Evolutionary conservation across 2,888 invertebrate genomes (phyloP).

Genomic region (Sphecodes monilicornis): DNA sequence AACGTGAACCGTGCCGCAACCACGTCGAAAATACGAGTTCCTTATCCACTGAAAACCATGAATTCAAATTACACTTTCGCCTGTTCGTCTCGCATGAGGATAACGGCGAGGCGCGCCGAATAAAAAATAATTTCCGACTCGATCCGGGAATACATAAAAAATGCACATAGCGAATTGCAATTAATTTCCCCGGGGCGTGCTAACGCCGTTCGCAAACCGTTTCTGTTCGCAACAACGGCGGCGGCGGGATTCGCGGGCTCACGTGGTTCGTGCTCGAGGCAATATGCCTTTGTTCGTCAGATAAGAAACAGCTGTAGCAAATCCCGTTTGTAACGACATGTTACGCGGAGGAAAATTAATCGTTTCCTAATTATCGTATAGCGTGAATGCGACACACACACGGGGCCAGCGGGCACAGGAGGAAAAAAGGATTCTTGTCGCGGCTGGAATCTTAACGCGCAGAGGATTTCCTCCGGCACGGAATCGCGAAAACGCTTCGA

Average conservation of each 20-base stretch:
- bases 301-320: constrained; percentile 58
- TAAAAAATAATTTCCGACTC: neutral
- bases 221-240: neutral
- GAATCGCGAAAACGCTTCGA: constrained; percentile 39
- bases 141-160: constrained; percentile 6
- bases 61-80: constrained; percentile 2
- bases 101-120: constrained; percentile 4
- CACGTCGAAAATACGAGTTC: neutral
- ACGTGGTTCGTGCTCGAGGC: constrained; percentile 50
- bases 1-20: neutral
- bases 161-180: constrained; percentile 4
- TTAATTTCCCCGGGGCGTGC: neutral
- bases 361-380: constrained; percentile 72
- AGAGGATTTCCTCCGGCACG: constrained; percentile 44
- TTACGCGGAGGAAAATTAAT: constrained; percentile 66
- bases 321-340: constrained; percentile 64
- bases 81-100: constrained; percentile 3
- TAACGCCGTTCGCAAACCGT: neutral
- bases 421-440: constrained; percentile 67
- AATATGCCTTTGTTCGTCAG: constrained; percentile 69
- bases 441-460: constrained; percentile 38
- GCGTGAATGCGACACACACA: constrained; percentile 63
- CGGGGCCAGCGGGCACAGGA: constrained; percentile 6
- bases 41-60: neutral
- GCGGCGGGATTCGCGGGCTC: neutral